Evolutionary conservation across 2,797 vertebrate species (phyloP).

Genomic region (Danionella dracula): DNA sequence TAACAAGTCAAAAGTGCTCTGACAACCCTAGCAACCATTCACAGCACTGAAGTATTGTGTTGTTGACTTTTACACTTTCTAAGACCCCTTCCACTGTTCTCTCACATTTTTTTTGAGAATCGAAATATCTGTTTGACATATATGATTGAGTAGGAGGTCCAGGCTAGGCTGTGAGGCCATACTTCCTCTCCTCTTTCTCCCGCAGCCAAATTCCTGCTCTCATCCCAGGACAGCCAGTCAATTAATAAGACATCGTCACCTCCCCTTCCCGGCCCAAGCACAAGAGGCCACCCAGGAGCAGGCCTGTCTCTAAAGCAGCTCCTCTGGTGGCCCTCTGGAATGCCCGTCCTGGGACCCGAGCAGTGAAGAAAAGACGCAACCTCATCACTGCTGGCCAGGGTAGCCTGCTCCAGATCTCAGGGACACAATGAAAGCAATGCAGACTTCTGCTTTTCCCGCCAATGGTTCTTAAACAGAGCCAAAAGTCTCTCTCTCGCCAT

Average conservation of each 20-base stretch:
- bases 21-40: background rate
- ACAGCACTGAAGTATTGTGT: background rate
- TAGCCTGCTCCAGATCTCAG: constrained; percentile 62
- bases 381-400: constrained; percentile 63
- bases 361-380: constrained; percentile 64
- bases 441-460: constrained; percentile 48
- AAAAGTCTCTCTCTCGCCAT: background rate
- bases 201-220: constrained; percentile 68
- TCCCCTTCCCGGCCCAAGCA: constrained; percentile 63
- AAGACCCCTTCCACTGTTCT: background rate
- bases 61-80: background rate
- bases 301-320: constrained; percentile 83
- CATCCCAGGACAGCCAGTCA: constrained; percentile 74
- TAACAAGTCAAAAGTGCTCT: no score
- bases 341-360: constrained; percentile 56
- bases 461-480: constrained; percentile 38
- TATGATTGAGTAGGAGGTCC: constrained; percentile 23
- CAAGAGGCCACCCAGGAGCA: constrained; percentile 91
- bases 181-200: constrained; percentile 37
- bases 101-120: background rate
- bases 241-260: constrained; percentile 84
- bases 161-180: constrained; percentile 8
- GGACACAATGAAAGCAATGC: constrained; percentile 63
- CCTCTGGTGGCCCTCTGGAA: constrained; percentile 96
- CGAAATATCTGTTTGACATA: constrained; percentile 9